Evolutionary conservation across 2,797 vertebrate species (phyloP), one percentile per base, ranked within the genome.

Genomic region (Caiman crocodilus): DNA sequence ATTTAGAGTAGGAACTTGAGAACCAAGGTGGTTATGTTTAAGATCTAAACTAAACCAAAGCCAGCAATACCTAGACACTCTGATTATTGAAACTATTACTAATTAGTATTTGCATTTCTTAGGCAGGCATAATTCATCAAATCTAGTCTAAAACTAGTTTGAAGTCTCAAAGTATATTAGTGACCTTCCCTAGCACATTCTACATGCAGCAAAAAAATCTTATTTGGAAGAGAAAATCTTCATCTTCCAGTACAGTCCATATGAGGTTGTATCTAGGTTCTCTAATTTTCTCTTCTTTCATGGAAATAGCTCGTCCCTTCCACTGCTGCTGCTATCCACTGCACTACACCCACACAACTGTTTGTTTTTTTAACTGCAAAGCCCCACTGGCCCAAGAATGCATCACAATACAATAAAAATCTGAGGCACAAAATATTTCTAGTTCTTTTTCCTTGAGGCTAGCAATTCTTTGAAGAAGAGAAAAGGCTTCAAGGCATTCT

Each of bases 31-130:
- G 58, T 85, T 60, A 61, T 0, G 1, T 93, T 94, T 90, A 95
- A 79, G 90, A 93, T 84, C n/a, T 64, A 58, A 95, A 93, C 42
- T 16, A 71, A 64, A 79, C 79, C 84, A 92, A 84, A 78, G 90
- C 80, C 56, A 74, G 58, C 65, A 28, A 35, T 94, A 93, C 58
- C 81, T 85, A 91, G 86, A 91, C 67, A 82, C 57, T 84, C 26
- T 28, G 42, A 91, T 92, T 95, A 87, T 18, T 50, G 42, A 50
- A 50, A 50, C 42, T 50, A 50, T 50, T 50, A 50, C 42, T 50
- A 50, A 50, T 50, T 50, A 50, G 42, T 50, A 50, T 50, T 50
- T 50, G 42, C 42, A 50, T 50, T 50, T 50, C 42, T 50, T 50
- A 50, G 42, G 42, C 42, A 50, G 42, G 42, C 42, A 50, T 50